Base-by-base conservation (phyloP, 2,888 invertebrate species). In the Eupithecia subfuscata region DNA sequence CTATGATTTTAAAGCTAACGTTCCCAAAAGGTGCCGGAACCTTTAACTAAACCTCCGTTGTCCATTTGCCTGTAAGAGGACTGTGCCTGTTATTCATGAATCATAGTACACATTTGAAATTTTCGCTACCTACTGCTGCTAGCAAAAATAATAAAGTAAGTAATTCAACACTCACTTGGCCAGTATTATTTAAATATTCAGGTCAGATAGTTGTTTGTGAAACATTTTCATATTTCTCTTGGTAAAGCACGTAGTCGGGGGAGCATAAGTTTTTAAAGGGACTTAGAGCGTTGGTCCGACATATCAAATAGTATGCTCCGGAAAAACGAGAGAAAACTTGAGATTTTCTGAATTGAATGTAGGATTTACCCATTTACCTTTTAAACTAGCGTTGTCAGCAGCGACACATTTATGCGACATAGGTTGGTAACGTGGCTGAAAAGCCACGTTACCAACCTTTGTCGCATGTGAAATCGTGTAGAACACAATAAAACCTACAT, bases 301-400 rank as follows among this genome's bases (percentile, higher is more conserved):
- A 79, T 78, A 77, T 75, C 65, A 79, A 79, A 60, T 72, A 74
- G 48, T 70, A 16, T 37, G 60, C 43, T 40, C 71, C 69, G 56
- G 34, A 25, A 67, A 74, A 78, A 71, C 73, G 34, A 77, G 69
- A 48, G 70, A 74, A 22, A 60, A 60, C 25, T 60, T 30, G 72
- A 70, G 40, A 14, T 70, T n/a, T 43, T 60, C 37, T 25, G 52
- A 30, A 45, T n/a, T n/a, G n/a, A 63, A 74, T 56, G 22, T 71
- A 37, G 43, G 60, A 30, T 30, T 30, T 7, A 37, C 37, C 4
- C 6, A 7, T 2, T 4, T 5, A 7, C 48, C 75, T 52, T 52
- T 52, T n/a, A 22, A 22, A 56, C 7, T 22, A 22, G 22, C 22
- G 56, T 56, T n/a, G 22, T 56, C n/a, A n/a, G 22, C 11, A 56